These are phyloP conservation scores for Stictocephala bisonia DNA, from an alignment of 2,888 invertebrate genomes.

Conservation along the genomic window DNA sequence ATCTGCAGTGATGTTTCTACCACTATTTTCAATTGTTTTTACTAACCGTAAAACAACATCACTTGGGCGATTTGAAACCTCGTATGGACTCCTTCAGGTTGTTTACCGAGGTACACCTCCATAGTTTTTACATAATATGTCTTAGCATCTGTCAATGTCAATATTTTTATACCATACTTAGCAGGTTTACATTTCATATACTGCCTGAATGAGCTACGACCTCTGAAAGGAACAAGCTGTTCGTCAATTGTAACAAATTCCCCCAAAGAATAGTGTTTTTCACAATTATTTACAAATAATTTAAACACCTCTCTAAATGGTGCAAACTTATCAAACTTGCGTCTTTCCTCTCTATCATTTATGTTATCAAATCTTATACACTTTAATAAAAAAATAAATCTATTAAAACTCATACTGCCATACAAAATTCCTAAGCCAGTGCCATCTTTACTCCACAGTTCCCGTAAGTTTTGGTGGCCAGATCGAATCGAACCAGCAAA, in stretches of 20 bases:
- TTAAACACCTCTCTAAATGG: conserved; percentile 31
- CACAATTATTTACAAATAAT: conserved; percentile 30
- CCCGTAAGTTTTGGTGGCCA: too few relatives aligned
- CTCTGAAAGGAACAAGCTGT: conserved; percentile 27
- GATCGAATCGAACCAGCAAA: too few relatives aligned
- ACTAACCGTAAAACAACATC: conserved; percentile 11
- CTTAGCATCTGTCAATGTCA: too few relatives aligned
- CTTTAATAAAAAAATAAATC: conserved; percentile 26
- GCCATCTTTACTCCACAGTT: too few relatives aligned
- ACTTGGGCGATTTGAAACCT: too few relatives aligned
- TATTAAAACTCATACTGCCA: conserved; percentile 22
- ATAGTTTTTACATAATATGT: too few relatives aligned
- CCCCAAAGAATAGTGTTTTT: not conserved
- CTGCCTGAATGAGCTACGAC: too few relatives aligned
- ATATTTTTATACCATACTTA: too few relatives aligned
- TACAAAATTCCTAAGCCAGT: conserved; percentile 35
- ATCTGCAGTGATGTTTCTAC: conserved; percentile 26
- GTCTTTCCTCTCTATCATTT: conserved; percentile 1
- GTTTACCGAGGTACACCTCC: too few relatives aligned
- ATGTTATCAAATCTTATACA: conserved; percentile 30
- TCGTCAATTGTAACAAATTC: conserved; percentile 27
- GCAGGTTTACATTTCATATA: too few relatives aligned
- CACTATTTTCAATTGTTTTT: conserved; percentile 4
- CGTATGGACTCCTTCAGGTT: too few relatives aligned
- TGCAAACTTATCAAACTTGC: conserved; percentile 27